Conservation (phyloP, 2,113 vertebrate genomes). For the Charina bottae region DNA sequence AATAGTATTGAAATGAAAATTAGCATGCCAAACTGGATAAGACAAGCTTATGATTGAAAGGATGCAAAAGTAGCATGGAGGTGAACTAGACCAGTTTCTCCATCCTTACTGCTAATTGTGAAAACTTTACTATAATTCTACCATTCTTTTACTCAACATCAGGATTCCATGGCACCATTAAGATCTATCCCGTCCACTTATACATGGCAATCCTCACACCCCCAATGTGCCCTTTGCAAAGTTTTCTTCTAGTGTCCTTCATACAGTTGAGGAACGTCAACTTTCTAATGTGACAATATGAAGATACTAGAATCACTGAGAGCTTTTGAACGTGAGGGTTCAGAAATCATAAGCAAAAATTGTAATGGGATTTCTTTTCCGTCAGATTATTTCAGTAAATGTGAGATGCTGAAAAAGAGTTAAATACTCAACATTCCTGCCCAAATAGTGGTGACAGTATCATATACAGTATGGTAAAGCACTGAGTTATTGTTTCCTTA, state of each 20-base stretch:
- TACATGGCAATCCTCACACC: constrained; percentile 12
- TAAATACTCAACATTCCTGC: constrained; percentile 62
- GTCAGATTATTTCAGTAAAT: constrained; percentile 61
- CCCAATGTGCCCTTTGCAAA: constrained; percentile 52
- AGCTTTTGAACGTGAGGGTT: constrained; percentile 65
- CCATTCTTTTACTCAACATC: background rate
- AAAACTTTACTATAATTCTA: constrained; percentile 24
- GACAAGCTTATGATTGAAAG: background rate
- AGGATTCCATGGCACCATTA: constrained; percentile 42
- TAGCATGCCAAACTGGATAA: background rate
- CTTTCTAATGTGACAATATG: constrained; percentile 63
- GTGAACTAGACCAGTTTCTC: background rate
- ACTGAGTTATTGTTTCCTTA: background rate
- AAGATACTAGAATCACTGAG: constrained; percentile 73
- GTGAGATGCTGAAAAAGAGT: constrained; percentile 57
- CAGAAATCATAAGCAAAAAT: constrained; percentile 54
- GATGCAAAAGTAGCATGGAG: background rate
- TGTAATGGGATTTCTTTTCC: constrained; percentile 27
- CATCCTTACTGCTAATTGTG: background rate
- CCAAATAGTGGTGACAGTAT: constrained; percentile 33
- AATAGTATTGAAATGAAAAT: background rate
- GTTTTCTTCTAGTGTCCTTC: constrained; percentile 63
- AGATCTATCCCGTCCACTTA: constrained; percentile 53
- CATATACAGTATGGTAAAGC: background rate
- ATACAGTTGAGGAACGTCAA: constrained; percentile 60